These are phyloP conservation scores for Parazoanthus darwini DNA, from an alignment of 92 coral and sea anemone genomes.

Conservation along the genomic window DNA sequence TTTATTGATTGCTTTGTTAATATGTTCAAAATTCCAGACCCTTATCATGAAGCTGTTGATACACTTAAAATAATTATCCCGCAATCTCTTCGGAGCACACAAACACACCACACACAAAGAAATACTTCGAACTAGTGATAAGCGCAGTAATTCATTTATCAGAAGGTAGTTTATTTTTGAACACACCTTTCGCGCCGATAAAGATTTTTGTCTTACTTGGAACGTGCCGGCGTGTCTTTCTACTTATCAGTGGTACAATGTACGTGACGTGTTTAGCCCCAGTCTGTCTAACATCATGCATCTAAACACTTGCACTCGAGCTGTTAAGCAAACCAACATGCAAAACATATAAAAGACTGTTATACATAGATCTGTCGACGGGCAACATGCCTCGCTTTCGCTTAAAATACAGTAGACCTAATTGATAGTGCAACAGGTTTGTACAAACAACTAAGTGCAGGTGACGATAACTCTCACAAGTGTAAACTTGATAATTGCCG, in stretches of 20 bases:
- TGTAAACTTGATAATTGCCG: constrained; percentile 11
- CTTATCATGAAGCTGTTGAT: not conserved
- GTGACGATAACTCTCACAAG: constrained; percentile 7
- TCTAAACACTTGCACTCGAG: not conserved
- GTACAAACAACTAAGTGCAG: not conserved
- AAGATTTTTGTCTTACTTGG: not conserved
- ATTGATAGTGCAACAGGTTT: not conserved
- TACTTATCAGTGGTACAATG: not conserved
- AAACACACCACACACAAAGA: constrained; percentile 30
- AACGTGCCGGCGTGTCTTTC: constrained; percentile 11
- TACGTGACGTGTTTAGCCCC: not conserved
- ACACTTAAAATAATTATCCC: not conserved
- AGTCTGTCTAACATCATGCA: not conserved
- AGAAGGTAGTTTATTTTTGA: not conserved
- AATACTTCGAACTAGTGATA: not conserved
- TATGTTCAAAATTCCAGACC: not conserved
- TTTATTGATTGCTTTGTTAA: not conserved
- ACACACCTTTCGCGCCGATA: constrained; percentile 4
- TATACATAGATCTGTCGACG: not conserved
- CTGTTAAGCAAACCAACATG: not conserved
- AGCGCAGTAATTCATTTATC: constrained; percentile 21
- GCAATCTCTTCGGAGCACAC: constrained; percentile 13
- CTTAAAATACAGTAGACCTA: not conserved
- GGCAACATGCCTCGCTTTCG: not conserved
- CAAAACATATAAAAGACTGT: not conserved